These are phyloP conservation scores for Zelostemma sp. DNA, from an alignment of 1,140 invertebrate species.

Conservation along the genomic window DNA sequence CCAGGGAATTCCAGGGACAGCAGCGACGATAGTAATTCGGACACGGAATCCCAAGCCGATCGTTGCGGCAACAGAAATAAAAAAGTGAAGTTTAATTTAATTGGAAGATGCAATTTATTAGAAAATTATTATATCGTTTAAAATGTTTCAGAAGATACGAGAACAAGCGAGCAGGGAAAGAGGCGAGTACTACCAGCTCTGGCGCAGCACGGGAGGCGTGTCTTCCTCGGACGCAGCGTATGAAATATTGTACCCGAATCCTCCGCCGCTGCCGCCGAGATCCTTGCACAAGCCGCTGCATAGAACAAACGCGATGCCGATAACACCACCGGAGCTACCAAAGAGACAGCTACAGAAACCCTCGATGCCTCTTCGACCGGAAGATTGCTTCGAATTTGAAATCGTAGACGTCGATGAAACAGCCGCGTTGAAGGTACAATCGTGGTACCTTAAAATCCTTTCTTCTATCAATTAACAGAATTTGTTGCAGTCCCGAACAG, in stretches of 20 bases:
- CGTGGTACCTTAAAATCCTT: constrained; percentile 20
- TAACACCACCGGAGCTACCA: constrained; percentile 61
- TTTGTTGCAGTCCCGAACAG: constrained; percentile 57
- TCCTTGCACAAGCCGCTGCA: constrained; percentile 75
- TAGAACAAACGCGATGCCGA: constrained; percentile 72
- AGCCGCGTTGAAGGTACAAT: constrained; percentile 58
- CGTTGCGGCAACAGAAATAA: constrained; percentile 45
- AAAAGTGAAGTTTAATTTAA: constrained; percentile 35
- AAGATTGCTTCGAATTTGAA: constrained; percentile 83
- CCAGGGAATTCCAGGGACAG: constrained; percentile 59
- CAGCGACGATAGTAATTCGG: constrained; percentile 66
- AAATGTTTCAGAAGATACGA: constrained; percentile 51
- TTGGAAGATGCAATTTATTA: too few species aligned
- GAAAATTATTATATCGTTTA: too few species aligned
- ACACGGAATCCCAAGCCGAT: constrained; percentile 61
- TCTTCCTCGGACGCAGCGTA: constrained; percentile 56
- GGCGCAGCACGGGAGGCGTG: constrained; percentile 65
- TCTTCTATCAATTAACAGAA: constrained; percentile 16
- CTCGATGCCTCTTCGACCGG: constrained; percentile 66
- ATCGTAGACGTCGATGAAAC: constrained; percentile 82
- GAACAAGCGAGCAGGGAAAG: constrained; percentile 55
- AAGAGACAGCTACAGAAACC: constrained; percentile 71
- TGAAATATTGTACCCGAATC: constrained; percentile 60
- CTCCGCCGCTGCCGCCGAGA: constrained; percentile 71
- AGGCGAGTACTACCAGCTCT: constrained; percentile 66